Evolutionary conservation across 2,797 vertebrate genomes (phyloP).

Genomic region (Peromyscus attwateri): DNA sequence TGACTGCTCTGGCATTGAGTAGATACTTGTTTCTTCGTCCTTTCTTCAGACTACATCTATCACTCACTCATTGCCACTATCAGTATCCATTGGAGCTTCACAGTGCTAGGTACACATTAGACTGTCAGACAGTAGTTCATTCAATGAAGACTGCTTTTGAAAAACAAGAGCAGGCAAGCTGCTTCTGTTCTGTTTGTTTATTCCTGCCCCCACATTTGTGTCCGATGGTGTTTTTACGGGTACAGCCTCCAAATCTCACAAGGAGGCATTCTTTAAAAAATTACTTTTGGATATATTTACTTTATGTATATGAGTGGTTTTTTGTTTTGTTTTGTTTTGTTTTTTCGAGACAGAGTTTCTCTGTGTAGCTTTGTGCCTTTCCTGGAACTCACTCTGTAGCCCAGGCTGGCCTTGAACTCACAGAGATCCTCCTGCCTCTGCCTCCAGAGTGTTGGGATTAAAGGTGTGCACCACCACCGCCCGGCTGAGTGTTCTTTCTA

Average conservation of each 20-base stretch:
- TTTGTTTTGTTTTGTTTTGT: too few relatives aligned
- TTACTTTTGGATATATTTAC: background rate
- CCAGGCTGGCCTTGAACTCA: too few relatives aligned
- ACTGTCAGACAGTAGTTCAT: background rate
- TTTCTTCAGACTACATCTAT: background rate
- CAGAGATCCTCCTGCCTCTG: too few relatives aligned
- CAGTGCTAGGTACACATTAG: background rate
- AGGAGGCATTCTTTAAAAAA: background rate
- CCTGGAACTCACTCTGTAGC: too few relatives aligned
- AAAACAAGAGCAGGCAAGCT: background rate
- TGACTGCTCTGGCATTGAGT: background rate
- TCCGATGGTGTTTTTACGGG: background rate
- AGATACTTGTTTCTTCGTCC: background rate
- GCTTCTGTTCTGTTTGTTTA: background rate
- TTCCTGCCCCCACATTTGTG: background rate
- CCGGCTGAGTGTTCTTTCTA: background rate
- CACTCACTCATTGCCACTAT: background rate
- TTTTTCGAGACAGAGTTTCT: too few relatives aligned
- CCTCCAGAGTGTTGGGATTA: too few relatives aligned
- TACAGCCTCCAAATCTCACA: background rate
- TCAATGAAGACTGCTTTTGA: background rate
- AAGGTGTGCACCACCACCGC: too few relatives aligned
- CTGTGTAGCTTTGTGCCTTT: too few relatives aligned
- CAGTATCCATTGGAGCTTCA: background rate
- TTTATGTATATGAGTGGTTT: too few relatives aligned